Conservation (phyloP, 2,113 vertebrate species). For the Cnemophilus loriae region DNA sequence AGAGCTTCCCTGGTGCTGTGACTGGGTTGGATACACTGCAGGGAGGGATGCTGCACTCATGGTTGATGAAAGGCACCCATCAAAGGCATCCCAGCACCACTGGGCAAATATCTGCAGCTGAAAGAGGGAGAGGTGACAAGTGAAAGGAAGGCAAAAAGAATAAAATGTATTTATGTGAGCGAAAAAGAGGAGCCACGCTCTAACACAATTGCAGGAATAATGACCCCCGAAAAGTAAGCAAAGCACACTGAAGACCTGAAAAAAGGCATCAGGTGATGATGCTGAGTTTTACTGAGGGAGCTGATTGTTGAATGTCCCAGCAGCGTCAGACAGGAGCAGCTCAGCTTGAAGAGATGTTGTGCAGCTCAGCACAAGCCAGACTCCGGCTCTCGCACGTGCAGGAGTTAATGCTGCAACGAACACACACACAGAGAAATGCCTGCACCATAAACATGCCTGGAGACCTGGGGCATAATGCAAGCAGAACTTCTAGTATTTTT, state of each 20-base stretch:
- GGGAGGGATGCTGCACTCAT: not conserved
- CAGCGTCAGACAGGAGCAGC: not conserved
- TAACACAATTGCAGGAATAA: not conserved
- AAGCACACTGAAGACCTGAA: not conserved
- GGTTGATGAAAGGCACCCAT: not conserved
- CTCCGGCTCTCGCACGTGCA: not conserved
- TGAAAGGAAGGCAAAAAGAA: not conserved
- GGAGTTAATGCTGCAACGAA: not conserved
- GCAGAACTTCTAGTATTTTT: not conserved
- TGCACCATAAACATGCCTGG: not conserved
- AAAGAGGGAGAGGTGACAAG: not conserved
- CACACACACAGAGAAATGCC: not conserved
- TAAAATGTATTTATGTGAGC: not conserved
- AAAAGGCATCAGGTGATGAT: not conserved
- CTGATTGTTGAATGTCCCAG: not conserved
- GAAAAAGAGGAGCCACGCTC: not conserved
- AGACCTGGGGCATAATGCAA: not conserved
- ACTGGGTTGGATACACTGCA: not conserved
- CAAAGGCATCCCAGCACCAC: not conserved
- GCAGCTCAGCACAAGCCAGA: not conserved
- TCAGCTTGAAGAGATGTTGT: not conserved
- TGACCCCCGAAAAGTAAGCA: not conserved
- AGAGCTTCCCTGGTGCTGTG: not conserved
- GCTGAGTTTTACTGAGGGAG: not conserved
- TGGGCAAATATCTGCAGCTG: not conserved